A percentile compares a stretch with the other conserved stretches of the same genome.
Evolutionary conservation across 1,140 invertebrate genomes (phyloP).

Genomic region (Trachymyrmex cornetzi): DNA sequence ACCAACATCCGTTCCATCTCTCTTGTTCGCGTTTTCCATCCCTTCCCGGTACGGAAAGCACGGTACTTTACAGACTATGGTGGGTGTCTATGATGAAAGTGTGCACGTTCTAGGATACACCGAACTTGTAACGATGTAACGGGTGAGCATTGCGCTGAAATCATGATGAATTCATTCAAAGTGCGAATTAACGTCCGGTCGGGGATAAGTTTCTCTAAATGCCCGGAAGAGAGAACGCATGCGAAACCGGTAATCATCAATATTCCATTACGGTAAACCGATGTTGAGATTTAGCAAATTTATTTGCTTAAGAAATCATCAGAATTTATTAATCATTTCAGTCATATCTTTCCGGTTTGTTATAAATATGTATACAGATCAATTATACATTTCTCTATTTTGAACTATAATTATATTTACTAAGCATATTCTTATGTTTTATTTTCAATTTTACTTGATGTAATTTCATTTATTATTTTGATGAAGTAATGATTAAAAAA

Average conservation of each 20-base stretch:
- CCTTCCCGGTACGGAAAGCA: conserved; percentile 63
- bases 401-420: not conserved
- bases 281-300: conserved; percentile 68
- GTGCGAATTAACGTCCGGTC: conserved; percentile 74
- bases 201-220: conserved; percentile 73
- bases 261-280: conserved; percentile 73
- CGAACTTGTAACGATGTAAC: conserved; percentile 74
- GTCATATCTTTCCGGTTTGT: not conserved
- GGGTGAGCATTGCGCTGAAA: conserved; percentile 74
- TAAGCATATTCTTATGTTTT: not conserved
- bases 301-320: conserved; percentile 47
- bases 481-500: not conserved
- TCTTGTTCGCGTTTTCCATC: conserved; percentile 65
- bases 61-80: conserved; percentile 72
- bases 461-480: conserved; percentile 3
- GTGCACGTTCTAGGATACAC: conserved; percentile 58
- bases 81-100: conserved; percentile 72
- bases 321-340: conserved; percentile 17
- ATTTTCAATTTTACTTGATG: not conserved
- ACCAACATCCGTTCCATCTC: conserved; percentile 58
- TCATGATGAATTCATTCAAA: conserved; percentile 76
- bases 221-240: conserved; percentile 70
- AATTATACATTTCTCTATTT: not conserved
- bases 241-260: conserved; percentile 74
- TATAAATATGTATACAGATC: not conserved